Percentiles rank a stretch among this genome's conserved stretches.
Evolutionary conservation across 2,888 invertebrate species (phyloP).

Genomic region (Chydorus sphaericus): DNA sequence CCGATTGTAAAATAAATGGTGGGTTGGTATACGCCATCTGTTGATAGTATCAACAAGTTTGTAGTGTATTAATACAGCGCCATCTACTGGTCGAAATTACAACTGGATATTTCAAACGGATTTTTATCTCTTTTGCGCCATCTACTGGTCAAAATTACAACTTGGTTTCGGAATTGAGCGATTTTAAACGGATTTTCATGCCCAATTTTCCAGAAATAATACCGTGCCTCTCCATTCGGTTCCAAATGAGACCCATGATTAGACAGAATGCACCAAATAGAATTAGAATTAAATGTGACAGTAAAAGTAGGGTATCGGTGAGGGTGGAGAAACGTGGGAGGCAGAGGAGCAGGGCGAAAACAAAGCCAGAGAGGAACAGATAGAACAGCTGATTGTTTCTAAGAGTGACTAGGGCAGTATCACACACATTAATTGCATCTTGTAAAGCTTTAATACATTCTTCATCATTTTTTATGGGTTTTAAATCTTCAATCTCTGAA

Average conservation of each 20-base stretch:
- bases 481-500: background rate
- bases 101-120: background rate
- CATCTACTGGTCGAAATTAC: background rate
- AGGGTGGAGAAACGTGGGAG: constrained; percentile 17
- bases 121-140: background rate
- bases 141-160: background rate
- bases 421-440: constrained; percentile 44
- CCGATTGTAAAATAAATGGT: too few species aligned
- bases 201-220: constrained; percentile 55
- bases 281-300: constrained; percentile 35
- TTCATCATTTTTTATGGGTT: background rate
- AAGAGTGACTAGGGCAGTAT: constrained; percentile 38
- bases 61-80: background rate
- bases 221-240: constrained; percentile 61
- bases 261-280: constrained; percentile 41
- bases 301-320: constrained; percentile 15
- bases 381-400: constrained; percentile 24
- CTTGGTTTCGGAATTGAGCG: background rate
- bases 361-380: constrained; percentile 17
- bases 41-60: background rate
- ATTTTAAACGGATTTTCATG: constrained; percentile 40
- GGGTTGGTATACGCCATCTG: background rate
- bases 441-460: constrained; percentile 27
- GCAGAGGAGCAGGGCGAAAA: constrained; percentile 18
- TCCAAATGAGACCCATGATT: constrained; percentile 69